Evolutionary conservation across 2,113 vertebrate species (phyloP).

Genomic region (Nerophis lumbriciformis): DNA sequence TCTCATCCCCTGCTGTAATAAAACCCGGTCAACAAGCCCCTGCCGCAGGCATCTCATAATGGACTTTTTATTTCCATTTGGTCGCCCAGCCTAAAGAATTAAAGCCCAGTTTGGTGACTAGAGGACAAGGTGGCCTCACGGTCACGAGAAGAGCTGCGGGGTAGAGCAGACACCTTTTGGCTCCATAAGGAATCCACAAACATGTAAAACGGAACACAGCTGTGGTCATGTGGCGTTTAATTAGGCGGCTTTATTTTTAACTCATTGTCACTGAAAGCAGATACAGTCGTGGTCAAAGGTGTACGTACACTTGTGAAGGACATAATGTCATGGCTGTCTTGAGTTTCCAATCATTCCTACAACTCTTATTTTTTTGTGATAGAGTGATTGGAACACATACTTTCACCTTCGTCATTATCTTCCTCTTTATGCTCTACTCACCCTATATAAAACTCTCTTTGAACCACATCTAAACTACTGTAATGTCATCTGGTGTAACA

Average conservation of each 20-base stretch:
- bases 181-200: background rate
- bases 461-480: no score
- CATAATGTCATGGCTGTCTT: no score
- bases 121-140: constrained; percentile 64
- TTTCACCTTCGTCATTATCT: no score
- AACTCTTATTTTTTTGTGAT: no score
- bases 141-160: constrained; percentile 49
- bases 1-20: constrained; percentile 66
- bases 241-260: background rate
- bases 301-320: no score
- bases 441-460: no score
- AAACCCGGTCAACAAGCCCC: constrained; percentile 74
- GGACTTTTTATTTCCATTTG: constrained; percentile 75
- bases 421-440: no score
- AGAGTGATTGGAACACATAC: no score
- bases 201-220: background rate
- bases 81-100: constrained; percentile 64
- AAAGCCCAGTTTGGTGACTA: constrained; percentile 66
- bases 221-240: background rate
- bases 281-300: no score
- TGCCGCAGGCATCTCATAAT: constrained; percentile 64
- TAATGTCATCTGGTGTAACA: no score
- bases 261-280: background rate
- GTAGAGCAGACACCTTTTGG: constrained; percentile 20
- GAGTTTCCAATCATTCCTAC: no score